phyloP scores from a whole-genome alignment of 2,888 invertebrate genomes.

The Anaspis maculata region DNA sequence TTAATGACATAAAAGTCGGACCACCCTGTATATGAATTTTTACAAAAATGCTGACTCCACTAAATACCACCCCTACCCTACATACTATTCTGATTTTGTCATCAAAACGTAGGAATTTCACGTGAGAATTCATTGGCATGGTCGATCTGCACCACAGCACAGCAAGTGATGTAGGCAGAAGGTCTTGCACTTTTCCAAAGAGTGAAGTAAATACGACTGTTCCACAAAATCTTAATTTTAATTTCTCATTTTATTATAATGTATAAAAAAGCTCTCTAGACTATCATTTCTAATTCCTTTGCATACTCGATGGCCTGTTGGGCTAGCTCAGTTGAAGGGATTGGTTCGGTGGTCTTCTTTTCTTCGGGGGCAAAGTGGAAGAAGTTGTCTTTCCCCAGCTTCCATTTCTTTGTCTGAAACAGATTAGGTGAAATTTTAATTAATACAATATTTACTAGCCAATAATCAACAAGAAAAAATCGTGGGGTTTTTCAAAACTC shows the following conservation, averaged over 20 bases:
- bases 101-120: no score
- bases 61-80: no score
- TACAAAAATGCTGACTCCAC: no score
- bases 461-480: no score
- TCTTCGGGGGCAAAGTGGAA: constrained; percentile 75
- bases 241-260: constrained; percentile 4
- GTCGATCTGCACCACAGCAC: constrained; percentile 74
- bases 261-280: constrained; percentile 43
- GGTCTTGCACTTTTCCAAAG: constrained; percentile 61
- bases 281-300: constrained; percentile 95
- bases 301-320: constrained; percentile 91
- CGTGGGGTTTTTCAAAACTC: no score
- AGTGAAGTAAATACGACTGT: constrained; percentile 64
- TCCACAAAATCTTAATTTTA: constrained; percentile 32
- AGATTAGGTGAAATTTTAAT: no score
- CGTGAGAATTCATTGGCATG: constrained; percentile 93
- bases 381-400: constrained; percentile 64
- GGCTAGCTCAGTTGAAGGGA: constrained; percentile 86
- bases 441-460: no score
- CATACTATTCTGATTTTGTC: no score
- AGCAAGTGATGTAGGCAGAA: constrained; percentile 69
- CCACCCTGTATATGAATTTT: no score
- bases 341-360: constrained; percentile 64
- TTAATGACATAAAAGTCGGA: no score
- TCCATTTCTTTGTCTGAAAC: constrained; percentile 67